Evolutionary conservation across 2,113 vertebrate genomes (phyloP).

Genomic region (Collichthys lucidus): DNA sequence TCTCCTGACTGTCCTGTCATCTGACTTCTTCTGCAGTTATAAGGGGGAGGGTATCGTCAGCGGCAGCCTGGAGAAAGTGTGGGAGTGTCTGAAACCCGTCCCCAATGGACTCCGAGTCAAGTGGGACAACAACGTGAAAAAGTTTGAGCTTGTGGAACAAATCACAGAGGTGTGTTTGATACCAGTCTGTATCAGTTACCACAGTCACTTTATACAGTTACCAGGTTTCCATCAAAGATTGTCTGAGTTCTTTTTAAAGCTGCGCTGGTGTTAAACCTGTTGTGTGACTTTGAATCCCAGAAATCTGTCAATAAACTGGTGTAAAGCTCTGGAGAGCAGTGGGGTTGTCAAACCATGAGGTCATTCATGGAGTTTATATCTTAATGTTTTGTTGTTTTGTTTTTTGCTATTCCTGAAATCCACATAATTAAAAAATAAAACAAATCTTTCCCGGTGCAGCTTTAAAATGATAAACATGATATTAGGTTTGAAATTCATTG

Average conservation of each 20-base stretch:
- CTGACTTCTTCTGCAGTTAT: constrained; percentile 83
- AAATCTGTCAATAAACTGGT: neutral
- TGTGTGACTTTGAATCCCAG: neutral
- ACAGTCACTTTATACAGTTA: neutral
- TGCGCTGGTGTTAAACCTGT: neutral
- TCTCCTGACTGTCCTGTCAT: constrained; percentile 6
- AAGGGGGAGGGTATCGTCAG: constrained; percentile 88
- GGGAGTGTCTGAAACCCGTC: constrained; percentile 91
- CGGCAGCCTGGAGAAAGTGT: constrained; percentile 84
- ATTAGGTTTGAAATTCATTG: neutral
- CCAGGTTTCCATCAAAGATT: neutral
- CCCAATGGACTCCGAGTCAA: constrained; percentile 87
- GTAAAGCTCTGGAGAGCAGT: too few species aligned
- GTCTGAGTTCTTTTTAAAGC: constrained; percentile 21
- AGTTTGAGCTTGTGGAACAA: constrained; percentile 88
- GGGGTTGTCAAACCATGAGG: neutral
- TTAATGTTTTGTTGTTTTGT: too few species aligned
- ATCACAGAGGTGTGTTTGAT: constrained; percentile 86
- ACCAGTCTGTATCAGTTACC: neutral
- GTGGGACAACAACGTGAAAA: constrained; percentile 94
- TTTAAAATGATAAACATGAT: constrained; percentile 21
- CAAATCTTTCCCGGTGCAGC: neutral
- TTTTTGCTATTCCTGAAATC: neutral
- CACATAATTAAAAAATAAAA: neutral
- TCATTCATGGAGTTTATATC: too few species aligned